Conservation (phyloP, 2,797 vertebrate species). For the Coendou prehensilis region DNA sequence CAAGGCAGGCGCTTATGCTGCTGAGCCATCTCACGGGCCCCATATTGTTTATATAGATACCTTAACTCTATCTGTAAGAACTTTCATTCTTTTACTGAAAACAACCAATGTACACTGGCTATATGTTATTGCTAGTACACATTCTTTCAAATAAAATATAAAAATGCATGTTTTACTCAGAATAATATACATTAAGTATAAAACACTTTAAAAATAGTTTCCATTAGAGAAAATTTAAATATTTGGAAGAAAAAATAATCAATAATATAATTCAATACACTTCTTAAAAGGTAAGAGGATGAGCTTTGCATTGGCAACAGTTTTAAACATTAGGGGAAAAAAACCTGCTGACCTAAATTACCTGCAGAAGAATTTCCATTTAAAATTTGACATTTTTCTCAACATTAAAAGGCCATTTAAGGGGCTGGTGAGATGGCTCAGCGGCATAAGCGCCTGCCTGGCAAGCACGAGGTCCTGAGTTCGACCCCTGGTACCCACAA, state of each 20-base stretch:
- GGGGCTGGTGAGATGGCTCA: too few relatives aligned
- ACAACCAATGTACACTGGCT: background rate
- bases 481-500: too few relatives aligned
- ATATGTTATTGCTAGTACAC: background rate
- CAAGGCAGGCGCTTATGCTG: too few relatives aligned
- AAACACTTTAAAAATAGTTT: constrained; percentile 45
- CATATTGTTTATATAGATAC: background rate
- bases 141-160: constrained; percentile 57
- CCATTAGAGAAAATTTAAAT: constrained; percentile 27
- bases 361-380: constrained; percentile 11
- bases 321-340: background rate
- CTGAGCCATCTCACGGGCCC: too few relatives aligned
- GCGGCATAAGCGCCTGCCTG: too few relatives aligned
- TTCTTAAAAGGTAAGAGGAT: background rate
- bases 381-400: constrained; percentile 18
- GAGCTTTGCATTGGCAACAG: background rate
- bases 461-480: too few relatives aligned
- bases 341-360: background rate
- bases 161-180: constrained; percentile 48
- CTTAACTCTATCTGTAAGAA: background rate
- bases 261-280: constrained; percentile 60
- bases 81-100: constrained; percentile 53
- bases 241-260: constrained; percentile 51
- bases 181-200: constrained; percentile 52
- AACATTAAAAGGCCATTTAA: background rate